Evolutionary conservation across 2,888 invertebrate species (phyloP).

Genomic region (Heliconius ismenius): DNA sequence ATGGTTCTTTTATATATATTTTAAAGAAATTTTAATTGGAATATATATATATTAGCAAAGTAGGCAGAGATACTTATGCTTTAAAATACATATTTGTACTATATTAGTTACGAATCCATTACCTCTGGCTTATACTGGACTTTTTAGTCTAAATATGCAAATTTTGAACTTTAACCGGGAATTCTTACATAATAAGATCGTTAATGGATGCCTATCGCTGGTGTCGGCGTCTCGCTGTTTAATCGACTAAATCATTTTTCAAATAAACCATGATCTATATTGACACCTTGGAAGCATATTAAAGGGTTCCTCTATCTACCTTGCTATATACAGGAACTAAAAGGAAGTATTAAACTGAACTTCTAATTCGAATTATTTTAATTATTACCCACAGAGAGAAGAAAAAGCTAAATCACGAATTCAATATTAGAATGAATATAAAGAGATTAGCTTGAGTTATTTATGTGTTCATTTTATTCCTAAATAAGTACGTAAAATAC

Average conservation of each 20-base stretch:
- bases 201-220: constrained; percentile 11
- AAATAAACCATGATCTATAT: constrained; percentile 1
- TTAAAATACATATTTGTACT: no score
- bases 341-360: no score
- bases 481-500: neutral
- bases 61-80: no score
- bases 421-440: neutral
- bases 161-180: neutral
- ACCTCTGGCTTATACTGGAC: neutral
- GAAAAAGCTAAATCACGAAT: neutral
- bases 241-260: constrained; percentile 12
- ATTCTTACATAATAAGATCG: constrained; percentile 11
- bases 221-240: neutral
- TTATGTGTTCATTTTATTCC: constrained; percentile 14
- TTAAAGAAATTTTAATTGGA: no score
- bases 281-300: neutral
- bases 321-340: neutral
- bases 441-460: neutral
- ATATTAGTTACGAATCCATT: no score
- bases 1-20: no score
- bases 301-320: neutral
- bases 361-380: no score
- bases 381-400: neutral
- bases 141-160: neutral
- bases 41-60: no score